Base-by-base conservation (phyloP, 2,113 vertebrate genomes). In the Grammomys dolichurus region DNA sequence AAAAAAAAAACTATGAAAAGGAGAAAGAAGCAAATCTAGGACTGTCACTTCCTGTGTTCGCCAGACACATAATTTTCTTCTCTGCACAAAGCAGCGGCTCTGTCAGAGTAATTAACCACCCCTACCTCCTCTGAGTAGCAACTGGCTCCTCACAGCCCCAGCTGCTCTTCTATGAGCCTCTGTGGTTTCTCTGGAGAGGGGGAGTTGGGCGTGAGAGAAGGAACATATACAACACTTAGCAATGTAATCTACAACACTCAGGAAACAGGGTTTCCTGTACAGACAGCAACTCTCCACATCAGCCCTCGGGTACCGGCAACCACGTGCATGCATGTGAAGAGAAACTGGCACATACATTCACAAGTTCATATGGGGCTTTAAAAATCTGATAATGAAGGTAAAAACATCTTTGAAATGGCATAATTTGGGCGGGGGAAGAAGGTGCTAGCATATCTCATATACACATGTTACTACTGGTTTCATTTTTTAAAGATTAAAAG, bases 41-140 rank as follows among this genome's bases (percentile, higher is more conserved):
- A 26, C 81, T 70, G 46, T n/a, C 48, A 40, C 77, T 86, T 92
- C 86, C 67, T 85, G 1, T 43, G 11, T 6, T 20, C 28, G 58
- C n/a, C 69, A 48, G 91, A 67, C 91, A 75, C 75, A 7, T n/a
- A 31, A n/a, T 87, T 91, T 89, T 90, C 63, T 80, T 90, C 75
- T 72, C 80, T 87, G 75, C 65, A 43, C 31, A 14, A 40, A 81
- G 11, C 0, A 54, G 16, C 31, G 76, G 36, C 82, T 51, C 72
- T 22, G 40, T 73, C 65, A 60, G 60, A 69, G 40, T 56, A 43
- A 73, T 69, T 48, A 81, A 5, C 80, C 54, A 46, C 4, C 75
- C 31, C 31, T 13, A 10, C 70, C 5, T 28, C 54, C 73, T 40
- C n/a, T n/a, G 33, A 24, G 70, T 51, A 40, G 13, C 63, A 48